Conservation (phyloP, 2,113 vertebrate species). For the Silurus glanis region DNA sequence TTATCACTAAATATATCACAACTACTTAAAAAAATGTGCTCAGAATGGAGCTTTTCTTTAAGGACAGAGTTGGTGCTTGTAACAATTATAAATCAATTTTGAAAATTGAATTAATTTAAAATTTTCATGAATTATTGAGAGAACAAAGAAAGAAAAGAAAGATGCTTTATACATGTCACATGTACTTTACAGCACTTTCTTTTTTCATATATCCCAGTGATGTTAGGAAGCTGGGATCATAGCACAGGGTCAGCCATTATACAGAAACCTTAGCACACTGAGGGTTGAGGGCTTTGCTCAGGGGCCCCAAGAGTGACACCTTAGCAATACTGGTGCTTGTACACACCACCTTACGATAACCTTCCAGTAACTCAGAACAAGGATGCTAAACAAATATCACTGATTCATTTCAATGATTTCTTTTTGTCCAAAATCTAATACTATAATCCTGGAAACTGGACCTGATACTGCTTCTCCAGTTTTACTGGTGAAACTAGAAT, state of each 20-base stretch:
- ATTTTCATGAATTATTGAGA: neutral
- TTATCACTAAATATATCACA: neutral
- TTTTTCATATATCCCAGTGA: too few species aligned
- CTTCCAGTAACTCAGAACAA: neutral
- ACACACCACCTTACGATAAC: too few species aligned
- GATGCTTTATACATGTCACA: too few species aligned
- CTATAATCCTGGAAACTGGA: neutral
- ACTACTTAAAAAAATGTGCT: neutral
- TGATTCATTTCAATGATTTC: neutral
- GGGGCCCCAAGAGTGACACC: too few species aligned
- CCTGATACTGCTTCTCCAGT: neutral
- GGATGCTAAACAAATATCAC: neutral
- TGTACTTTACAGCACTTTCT: too few species aligned
- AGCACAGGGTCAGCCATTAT: too few species aligned
- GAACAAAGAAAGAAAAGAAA: neutral
- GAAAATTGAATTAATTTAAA: neutral
- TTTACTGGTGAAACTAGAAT: neutral
- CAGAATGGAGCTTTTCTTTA: neutral
- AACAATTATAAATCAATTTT: neutral
- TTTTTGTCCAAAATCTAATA: neutral
- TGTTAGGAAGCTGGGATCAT: too few species aligned
- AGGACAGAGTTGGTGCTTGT: neutral
- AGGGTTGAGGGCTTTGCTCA: too few species aligned
- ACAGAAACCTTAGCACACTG: too few species aligned
- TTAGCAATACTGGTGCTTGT: too few species aligned